These are phyloP conservation scores for Sisyra terminalis DNA, from an alignment of 2,888 invertebrate species.

Conservation along the genomic window DNA sequence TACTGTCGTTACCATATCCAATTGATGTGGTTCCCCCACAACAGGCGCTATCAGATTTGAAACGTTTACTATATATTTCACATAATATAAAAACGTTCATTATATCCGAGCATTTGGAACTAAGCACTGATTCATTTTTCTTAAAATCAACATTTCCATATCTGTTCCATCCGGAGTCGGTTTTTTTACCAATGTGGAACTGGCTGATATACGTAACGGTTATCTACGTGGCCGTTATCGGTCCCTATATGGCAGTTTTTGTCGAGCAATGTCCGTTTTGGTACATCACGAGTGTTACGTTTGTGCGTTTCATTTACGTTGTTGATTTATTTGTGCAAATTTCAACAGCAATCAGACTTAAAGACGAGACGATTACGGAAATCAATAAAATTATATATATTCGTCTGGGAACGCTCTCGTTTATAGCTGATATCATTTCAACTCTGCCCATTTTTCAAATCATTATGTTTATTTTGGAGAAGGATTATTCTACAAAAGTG, in stretches of 20 bases:
- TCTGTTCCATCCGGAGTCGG: slow-evolving; percentile 16
- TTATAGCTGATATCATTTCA: slow-evolving; percentile 10
- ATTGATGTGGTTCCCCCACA: no score
- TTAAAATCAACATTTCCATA: slow-evolving; percentile 14
- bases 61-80: no score
- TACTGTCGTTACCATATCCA: no score
- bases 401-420: slow-evolving; percentile 9
- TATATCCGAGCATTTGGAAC: slow-evolving; percentile 14
- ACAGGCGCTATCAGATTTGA: no score
- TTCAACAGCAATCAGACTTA: slow-evolving; percentile 15
- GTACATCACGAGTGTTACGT: slow-evolving; percentile 7
- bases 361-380: slow-evolving; percentile 10
- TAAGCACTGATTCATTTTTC: slow-evolving; percentile 16
- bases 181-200: slow-evolving; percentile 14
- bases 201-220: slow-evolving; percentile 9
- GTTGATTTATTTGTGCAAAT: slow-evolving; percentile 15
- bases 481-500: no score
- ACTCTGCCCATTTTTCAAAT: no score
- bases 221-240: slow-evolving; percentile 9
- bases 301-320: slow-evolving; percentile 11
- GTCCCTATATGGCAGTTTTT: slow-evolving; percentile 13
- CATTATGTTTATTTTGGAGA: no score
- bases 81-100: slow-evolving; percentile 9
- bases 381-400: slow-evolving; percentile 11
- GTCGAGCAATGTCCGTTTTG: background rate